Conservation (phyloP, 2,888 invertebrate species). For the Syritta pipiens region DNA sequence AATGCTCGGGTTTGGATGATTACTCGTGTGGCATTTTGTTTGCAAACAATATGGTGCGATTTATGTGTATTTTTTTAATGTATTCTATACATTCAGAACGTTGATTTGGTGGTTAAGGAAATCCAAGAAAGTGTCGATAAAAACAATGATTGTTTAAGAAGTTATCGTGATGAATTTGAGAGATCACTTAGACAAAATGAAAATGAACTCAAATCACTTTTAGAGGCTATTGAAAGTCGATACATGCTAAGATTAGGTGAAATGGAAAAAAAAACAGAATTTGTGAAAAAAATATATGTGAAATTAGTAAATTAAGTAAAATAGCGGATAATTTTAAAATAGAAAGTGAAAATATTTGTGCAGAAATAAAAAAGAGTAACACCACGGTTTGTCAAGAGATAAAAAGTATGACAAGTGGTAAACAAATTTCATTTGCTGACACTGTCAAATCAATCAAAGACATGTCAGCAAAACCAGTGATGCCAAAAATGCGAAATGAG, state of each 20-base stretch:
- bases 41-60: background rate
- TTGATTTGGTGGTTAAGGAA: background rate
- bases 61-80: background rate
- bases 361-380: background rate
- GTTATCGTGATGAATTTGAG: too few relatives aligned
- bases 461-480: background rate
- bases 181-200: background rate
- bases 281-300: background rate
- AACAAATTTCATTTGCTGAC: constrained; percentile 2
- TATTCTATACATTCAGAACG: background rate
- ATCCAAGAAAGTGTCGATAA: background rate
- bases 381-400: too few relatives aligned
- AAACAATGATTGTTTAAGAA: background rate
- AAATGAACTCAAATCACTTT: background rate
- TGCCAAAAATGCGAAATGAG: constrained; percentile 4
- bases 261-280: background rate
- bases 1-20: background rate
- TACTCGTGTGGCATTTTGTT: background rate
- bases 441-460: background rate
- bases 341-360: background rate
- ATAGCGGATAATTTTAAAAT: background rate
- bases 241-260: background rate
- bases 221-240: background rate
- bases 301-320: background rate
- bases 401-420: background rate